phyloP scores from a whole-genome alignment of 1,140 invertebrate species.

The Euura saliciscinereae region DNA sequence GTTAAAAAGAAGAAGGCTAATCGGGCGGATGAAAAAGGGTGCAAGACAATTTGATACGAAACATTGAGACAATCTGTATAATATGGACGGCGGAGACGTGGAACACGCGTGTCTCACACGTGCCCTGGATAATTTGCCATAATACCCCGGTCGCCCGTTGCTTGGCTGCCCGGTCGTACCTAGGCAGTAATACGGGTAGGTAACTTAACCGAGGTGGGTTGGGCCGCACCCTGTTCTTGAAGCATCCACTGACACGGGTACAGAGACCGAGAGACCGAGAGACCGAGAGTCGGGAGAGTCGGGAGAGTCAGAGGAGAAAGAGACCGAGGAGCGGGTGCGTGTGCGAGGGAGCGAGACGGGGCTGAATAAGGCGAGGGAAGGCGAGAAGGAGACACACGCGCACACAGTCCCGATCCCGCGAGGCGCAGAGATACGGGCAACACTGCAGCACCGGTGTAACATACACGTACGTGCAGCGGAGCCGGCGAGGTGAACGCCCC shows the following conservation, averaged over 20 bases:
- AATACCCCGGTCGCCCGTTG: slow-evolving; percentile 34
- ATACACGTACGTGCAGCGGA: neutral
- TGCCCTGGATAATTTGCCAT: slow-evolving; percentile 52
- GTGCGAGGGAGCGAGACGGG: neutral
- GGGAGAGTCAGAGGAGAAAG: neutral
- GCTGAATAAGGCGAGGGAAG: neutral
- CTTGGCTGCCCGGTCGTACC: slow-evolving; percentile 36
- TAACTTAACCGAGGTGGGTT: slow-evolving; percentile 53
- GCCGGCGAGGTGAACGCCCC: slow-evolving; percentile 50
- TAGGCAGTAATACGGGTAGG: slow-evolving; percentile 55
- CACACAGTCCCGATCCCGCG: neutral
- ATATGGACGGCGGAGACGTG: neutral
- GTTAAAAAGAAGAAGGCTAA: too few relatives aligned
- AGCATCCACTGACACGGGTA: slow-evolving; percentile 42
- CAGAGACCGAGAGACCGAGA: slow-evolving; percentile 13
- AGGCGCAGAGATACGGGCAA: neutral
- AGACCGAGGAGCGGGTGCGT: neutral
- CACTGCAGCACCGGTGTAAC: neutral
- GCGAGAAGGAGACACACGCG: neutral
- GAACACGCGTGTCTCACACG: slow-evolving; percentile 28
- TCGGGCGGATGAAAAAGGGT: too few relatives aligned
- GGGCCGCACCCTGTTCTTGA: slow-evolving; percentile 54
- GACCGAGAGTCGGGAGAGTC: slow-evolving; percentile 39
- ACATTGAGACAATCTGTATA: too few relatives aligned
- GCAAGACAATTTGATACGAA: too few relatives aligned